Conservation (phyloP, 2,797 vertebrate genomes). For the Lithobates pipiens region DNA sequence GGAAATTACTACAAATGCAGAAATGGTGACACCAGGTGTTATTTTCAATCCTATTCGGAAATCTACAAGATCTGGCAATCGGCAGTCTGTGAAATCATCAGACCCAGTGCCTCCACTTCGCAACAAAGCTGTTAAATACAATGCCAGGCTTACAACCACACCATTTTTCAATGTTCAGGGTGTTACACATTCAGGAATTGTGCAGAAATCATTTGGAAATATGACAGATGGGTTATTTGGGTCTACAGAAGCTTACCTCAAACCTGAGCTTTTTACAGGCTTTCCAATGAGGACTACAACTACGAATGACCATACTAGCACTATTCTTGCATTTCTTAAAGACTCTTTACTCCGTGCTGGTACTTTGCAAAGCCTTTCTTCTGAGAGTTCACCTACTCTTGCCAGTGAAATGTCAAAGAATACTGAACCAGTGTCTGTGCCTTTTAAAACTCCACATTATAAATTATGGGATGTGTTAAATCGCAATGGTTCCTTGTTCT, state of each 20-base stretch:
- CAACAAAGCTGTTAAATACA: conserved; percentile 55
- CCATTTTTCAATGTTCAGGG: conserved; percentile 71
- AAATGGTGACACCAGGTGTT: conserved; percentile 75
- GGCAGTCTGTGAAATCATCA: conserved; percentile 62
- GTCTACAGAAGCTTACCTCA: conserved; percentile 69
- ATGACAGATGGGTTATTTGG: conserved; percentile 76
- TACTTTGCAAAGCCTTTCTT: conserved; percentile 68
- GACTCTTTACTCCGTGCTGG: conserved; percentile 51
- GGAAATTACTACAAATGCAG: conserved; percentile 74
- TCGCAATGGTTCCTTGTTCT: conserved; percentile 74
- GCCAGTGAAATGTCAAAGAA: conserved; percentile 66
- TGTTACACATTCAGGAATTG: conserved; percentile 70
- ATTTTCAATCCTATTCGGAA: conserved; percentile 48
- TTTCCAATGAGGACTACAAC: conserved; percentile 66
- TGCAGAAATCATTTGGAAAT: conserved; percentile 72
- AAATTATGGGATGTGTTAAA: conserved; percentile 69
- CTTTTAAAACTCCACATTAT: conserved; percentile 72
- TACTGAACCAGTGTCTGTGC: conserved; percentile 73
- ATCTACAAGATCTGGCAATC: conserved; percentile 54
- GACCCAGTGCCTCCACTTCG: conserved; percentile 54
- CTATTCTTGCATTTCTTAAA: conserved; percentile 72
- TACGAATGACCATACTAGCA: conserved; percentile 73
- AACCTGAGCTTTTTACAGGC: conserved; percentile 68
- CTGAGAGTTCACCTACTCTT: conserved; percentile 62
- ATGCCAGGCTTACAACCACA: conserved; percentile 68